A percentile compares a stretch with the other conserved stretches of the same genome.
These are phyloP conservation scores for Lasioglossum malachurum DNA, from an alignment of 2,888 invertebrate genomes.

Conservation along the genomic window DNA sequence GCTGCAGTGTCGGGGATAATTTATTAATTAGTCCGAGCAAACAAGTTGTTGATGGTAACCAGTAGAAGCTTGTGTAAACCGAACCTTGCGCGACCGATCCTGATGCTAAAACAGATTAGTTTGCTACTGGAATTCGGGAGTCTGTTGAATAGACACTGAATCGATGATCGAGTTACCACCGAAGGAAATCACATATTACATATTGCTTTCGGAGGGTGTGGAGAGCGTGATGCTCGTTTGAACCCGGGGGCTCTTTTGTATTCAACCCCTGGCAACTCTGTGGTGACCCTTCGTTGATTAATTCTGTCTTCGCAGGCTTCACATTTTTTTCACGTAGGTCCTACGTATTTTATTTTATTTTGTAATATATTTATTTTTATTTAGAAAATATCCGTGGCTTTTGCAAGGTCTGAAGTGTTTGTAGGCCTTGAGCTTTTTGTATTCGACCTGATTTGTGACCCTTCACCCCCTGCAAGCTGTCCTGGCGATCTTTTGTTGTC, in stretches of 20 bases:
- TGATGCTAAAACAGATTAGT: not conserved
- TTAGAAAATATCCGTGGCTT: too few relatives aligned
- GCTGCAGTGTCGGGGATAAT: not conserved
- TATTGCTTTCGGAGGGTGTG: not conserved
- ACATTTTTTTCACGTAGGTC: not conserved
- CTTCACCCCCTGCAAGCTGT: not conserved
- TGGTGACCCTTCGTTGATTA: not conserved
- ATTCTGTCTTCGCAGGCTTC: not conserved
- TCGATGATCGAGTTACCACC: not conserved
- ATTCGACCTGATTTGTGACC: not conserved
- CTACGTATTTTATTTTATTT: not conserved
- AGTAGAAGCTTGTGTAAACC: not conserved
- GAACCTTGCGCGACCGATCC: not conserved
- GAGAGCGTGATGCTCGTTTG: not conserved
- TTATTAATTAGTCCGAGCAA: slow-evolving; percentile 1
- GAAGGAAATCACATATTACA: not conserved
- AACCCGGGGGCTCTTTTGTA: not conserved
- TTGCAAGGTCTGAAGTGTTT: not conserved
- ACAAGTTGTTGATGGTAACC: not conserved
- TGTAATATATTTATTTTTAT: not conserved
- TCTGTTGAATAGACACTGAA: not conserved
- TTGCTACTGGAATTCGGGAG: not conserved
- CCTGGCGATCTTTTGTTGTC: not conserved
- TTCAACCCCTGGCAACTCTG: not conserved
- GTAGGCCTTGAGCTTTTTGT: not conserved